Base-by-base conservation (phyloP, 2,797 vertebrate species). In the Triplophysa bombifrons region DNA sequence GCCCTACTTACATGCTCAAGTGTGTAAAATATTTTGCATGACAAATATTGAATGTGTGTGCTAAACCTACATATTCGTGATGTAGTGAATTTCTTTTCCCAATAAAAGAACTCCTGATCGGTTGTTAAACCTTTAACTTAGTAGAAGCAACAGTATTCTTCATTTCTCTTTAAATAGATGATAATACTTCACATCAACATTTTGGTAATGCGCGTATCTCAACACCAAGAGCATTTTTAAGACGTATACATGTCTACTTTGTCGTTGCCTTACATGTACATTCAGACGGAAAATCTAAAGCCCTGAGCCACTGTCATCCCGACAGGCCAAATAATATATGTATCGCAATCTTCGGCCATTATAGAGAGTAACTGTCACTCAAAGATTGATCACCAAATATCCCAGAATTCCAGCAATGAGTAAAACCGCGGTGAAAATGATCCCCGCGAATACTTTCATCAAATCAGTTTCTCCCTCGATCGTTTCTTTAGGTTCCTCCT, bases 321-420 rank as follows among this genome's bases (percentile, higher is more conserved):
- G 55, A 58, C 20, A 58, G 55, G 55, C 20, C 10, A 56, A 56
- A 56, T 56, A 20, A 56, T 56, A 56, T n/a, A 25, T 13, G 10
- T 12, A 58, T 22, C 55, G 25, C 20, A 67, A 55, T 55, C 53
- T 58, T 22, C 55, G 13, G 4, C 19, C 51, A 55, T n/a, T 55
- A 55, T 20, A 13, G n/a, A 55, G 8, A 55, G 8, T 19, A 68
- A 77, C 80, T 20, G 74, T 61, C 68, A 67, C 48, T 82, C 94
- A 97, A 70, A 99, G 95, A 83, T 97, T 98, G 55, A 96, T 92
- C 10, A 99, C 96, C 50, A 97, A 93, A 76, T 97, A 96, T 0
- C 95, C 97, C 53, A 99, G 86, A 86, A 95, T 93, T 73, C 94
- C 90, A 9, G 96, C 96, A 4, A 95, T 90, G 19, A 95, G 79